Base-by-base conservation (phyloP, 1,140 invertebrate species). In the Halyomorpha halys region DNA sequence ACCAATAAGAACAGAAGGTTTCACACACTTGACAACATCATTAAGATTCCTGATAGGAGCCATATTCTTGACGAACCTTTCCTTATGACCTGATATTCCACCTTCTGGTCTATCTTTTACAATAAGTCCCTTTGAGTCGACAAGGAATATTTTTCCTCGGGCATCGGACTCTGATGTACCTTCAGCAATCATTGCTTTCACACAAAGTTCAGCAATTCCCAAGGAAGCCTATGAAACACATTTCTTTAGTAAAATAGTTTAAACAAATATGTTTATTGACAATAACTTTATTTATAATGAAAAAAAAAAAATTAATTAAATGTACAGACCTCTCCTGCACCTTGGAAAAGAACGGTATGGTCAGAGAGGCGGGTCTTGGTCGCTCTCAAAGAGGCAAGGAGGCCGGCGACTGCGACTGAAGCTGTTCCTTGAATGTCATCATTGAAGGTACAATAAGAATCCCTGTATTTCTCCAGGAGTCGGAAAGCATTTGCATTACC, bases 401-500 rank as follows among this genome's bases (percentile, higher is more conserved):
- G 74, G 0, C 94, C 95, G 25, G 93, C 90, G 9, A 98, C 84
- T 2, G 91, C 93, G 14, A 97, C 93, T 8, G 90, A 81, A 9
- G 87, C 88, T 4, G 91, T 92, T 27, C 92, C 93, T 75, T 98
- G 94, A 71, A 97, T 95, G 72, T 97, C 94, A 71, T 97, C 92
- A 76, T 98, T 97, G 73, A 98, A 96, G 8, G 91, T 94, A 73
- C 93, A 96, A 71, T 93, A 96, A 19, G 77, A 72, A 61, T 90
- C 75, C 18, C 89, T 81, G 75, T 96, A 98, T 72, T 88, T 91
- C 65, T 83, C 85, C 62, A 97, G 77, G 39, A 96, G 78, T 15
- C 86, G 78, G 76, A 95, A 94, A 5, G 95, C 93, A 76, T 95
- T 96, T 0, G 83, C 76, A 68, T 95, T 94, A 8, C 84, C 94